phyloP scores from a whole-genome alignment of 2,113 vertebrate genomes.

The Hypanus sabinus region DNA sequence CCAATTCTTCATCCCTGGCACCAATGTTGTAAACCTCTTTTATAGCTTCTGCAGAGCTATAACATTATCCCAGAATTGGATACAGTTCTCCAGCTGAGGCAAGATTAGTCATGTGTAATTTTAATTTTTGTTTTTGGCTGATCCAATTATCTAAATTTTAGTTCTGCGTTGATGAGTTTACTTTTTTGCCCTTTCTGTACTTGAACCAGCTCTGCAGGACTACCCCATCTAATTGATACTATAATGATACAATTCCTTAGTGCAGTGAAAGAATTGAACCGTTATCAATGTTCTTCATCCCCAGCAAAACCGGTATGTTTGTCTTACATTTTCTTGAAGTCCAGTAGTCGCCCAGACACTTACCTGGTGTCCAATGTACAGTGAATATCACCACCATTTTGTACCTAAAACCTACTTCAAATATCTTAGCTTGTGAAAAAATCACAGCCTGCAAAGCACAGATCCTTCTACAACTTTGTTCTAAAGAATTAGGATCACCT shows the following conservation, averaged over 20 bases:
- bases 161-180: background rate
- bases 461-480: background rate
- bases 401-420: background rate
- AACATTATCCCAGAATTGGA: no score
- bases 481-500: background rate
- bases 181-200: background rate
- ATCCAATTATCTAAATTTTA: background rate
- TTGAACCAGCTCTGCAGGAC: background rate
- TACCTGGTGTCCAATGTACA: background rate
- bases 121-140: no score
- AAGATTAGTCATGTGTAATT: no score
- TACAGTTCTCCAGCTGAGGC: no score
- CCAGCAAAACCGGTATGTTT: background rate
- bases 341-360: background rate
- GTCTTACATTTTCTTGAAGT: background rate
- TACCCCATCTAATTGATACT: background rate
- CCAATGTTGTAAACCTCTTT: no score
- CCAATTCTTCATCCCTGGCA: no score
- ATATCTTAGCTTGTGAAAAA: background rate
- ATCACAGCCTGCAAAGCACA: background rate
- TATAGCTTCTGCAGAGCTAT: no score
- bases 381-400: background rate
- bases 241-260: background rate
- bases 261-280: background rate
- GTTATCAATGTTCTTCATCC: background rate